Percentiles rank a stretch among this genome's conserved stretches.
These are phyloP conservation scores for Tiliacea citrago DNA, from an alignment of 2,888 invertebrate genomes.

Conservation along the genomic window DNA sequence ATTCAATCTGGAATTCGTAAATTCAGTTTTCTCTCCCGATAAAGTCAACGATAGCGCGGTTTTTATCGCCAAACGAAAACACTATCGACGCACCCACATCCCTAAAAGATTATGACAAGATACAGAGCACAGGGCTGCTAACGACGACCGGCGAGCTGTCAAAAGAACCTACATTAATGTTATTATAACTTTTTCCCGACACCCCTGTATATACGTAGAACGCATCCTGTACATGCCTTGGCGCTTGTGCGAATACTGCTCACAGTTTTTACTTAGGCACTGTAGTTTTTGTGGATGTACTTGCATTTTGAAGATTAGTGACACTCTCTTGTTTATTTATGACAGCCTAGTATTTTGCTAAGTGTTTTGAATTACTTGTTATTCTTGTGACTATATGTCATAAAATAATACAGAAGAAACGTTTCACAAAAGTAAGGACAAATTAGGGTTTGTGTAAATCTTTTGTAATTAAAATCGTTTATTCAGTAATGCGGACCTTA, in stretches of 20 bases:
- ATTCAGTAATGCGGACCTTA: not conserved
- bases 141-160: slow-evolving; percentile 88
- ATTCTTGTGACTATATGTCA: not conserved
- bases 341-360: slow-evolving; percentile 17
- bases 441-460: not conserved
- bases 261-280: slow-evolving; percentile 43
- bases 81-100: slow-evolving; percentile 71
- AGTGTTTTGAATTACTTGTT: not conserved
- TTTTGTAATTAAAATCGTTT: not conserved
- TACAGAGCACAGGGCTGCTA: slow-evolving; percentile 89
- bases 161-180: slow-evolving; percentile 90
- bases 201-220: slow-evolving; percentile 73
- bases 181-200: slow-evolving; percentile 90
- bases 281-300: slow-evolving; percentile 37
- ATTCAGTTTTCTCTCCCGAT: not conserved
- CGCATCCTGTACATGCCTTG: slow-evolving; percentile 61
- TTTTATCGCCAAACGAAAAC: slow-evolving; percentile 61
- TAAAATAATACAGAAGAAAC: not conserved
- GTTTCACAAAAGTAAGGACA: not conserved
- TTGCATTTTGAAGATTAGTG: slow-evolving; percentile 22
- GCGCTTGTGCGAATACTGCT: slow-evolving; percentile 57
- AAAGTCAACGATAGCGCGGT: not conserved
- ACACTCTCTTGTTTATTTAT: slow-evolving; percentile 30
- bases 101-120: slow-evolving; percentile 90
- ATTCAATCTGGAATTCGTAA: not conserved